Evolutionary conservation across 2,797 vertebrate genomes (phyloP), one percentile per base, ranked within the genome.

Genomic region (Coregonus sp.): DNA sequence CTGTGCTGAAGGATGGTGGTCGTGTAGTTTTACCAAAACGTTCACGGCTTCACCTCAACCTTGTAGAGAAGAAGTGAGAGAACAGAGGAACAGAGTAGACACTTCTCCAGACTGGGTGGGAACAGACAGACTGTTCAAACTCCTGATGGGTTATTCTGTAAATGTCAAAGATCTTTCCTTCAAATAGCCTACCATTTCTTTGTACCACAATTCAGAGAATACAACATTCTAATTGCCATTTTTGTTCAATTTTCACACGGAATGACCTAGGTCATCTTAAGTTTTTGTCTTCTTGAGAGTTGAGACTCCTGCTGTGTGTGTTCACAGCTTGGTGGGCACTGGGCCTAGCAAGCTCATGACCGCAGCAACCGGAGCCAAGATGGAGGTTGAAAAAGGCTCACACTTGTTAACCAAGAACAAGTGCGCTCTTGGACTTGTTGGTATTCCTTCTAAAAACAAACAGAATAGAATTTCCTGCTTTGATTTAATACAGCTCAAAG

Each of bases 381-480:
- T 12, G 12, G 40, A 20, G 12, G 4, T 11, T 40, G n/a, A 12
- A 18, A 31, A 29, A 54, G 20, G 25, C 40, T 51, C 14, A 54
- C 15, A 4, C 70, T 29, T 52, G 70, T 50, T 51, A 71, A 52
- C 47, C 1, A 12, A 4, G 14, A 14, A 15, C 12, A 16, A 16
- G 25, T 4, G 7, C 70, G 6, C 70, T 71, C n/a, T 70, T 29
- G 20, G n/a, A 71, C 67, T 40, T n/a, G 14, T n/a, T 47, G 20
- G 9, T 14, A 29, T n/a, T 40, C 29, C 52, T 68, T 78, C 51
- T 35, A 56, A 35, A 50, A 70, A 83, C 68, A 1, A 71, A 79
- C 78, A 47, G 40, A 86, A 88, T 87, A 82, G 77, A 77, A 86
- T 90, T 90, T 89, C 73, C 77, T 61, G 69, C 25, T 70, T 70